These are phyloP conservation scores for Paralichthys olivaceus DNA, from an alignment of 2,113 vertebrate species.

Conservation along the genomic window DNA sequence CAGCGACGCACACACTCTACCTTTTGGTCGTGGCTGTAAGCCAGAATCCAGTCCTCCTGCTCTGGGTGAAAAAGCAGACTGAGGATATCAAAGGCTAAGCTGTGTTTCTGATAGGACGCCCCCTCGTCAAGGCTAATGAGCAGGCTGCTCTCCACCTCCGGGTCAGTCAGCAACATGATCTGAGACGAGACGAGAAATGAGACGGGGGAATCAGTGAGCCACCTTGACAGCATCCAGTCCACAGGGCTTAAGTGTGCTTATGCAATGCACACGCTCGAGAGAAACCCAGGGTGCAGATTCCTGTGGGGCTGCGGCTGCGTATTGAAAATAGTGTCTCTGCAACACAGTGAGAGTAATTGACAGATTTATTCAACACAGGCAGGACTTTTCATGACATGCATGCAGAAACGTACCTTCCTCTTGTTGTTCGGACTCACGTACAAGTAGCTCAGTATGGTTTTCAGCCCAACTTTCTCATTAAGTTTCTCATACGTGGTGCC, in stretches of 20 bases:
- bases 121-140: constrained; percentile 96
- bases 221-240: constrained; percentile 63
- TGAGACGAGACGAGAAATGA: constrained; percentile 69
- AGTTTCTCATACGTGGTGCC: constrained; percentile 95
- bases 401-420: constrained; percentile 86
- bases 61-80: constrained; percentile 95
- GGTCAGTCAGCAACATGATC: constrained; percentile 96
- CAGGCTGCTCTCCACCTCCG: constrained; percentile 94
- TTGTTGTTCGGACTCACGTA: constrained; percentile 97
- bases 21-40: constrained; percentile 96
- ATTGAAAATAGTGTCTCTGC: constrained; percentile 25
- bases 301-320: constrained; percentile 32
- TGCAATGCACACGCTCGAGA: constrained; percentile 18
- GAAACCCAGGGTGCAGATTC: constrained; percentile 3
- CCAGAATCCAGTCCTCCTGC: constrained; percentile 96
- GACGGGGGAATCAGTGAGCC: constrained; percentile 55
- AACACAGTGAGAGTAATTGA: constrained; percentile 14
- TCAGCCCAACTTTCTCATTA: constrained; percentile 93
- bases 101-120: constrained; percentile 93
- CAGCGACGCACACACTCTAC: constrained; percentile 73
- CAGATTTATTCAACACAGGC: constrained; percentile 11
- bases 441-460: constrained; percentile 93
- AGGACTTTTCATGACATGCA: background rate
- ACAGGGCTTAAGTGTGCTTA: constrained; percentile 51
- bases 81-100: constrained; percentile 93